phyloP scores from a whole-genome alignment of 2,797 vertebrate species.

The Pelodytes ibericus region DNA sequence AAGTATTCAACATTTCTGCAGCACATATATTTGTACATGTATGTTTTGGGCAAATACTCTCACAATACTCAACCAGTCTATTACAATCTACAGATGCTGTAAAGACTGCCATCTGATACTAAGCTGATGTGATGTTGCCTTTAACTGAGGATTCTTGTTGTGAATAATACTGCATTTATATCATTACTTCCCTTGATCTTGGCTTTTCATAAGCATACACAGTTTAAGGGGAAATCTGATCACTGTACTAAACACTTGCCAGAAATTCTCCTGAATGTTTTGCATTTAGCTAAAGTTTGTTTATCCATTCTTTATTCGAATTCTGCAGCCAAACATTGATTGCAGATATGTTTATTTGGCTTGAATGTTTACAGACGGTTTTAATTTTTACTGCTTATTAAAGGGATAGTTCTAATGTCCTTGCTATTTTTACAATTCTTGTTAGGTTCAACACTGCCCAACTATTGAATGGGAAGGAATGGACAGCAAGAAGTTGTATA shows the following conservation, averaged over 20 bases:
- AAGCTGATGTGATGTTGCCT: no score
- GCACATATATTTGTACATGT: no score
- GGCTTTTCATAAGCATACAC: no score
- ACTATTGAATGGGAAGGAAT: slow-evolving; percentile 87
- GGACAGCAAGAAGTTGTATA: slow-evolving; percentile 85
- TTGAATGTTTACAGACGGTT: not conserved
- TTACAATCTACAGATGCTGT: no score
- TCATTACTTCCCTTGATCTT: no score
- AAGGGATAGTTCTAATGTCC: not conserved
- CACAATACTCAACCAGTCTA: no score
- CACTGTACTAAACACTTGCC: not conserved
- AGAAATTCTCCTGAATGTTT: not conserved
- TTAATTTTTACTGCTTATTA: not conserved
- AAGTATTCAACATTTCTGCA: no score
- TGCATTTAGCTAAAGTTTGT: not conserved
- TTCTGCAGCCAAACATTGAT: not conserved
- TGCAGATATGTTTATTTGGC: not conserved
- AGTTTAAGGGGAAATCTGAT: no score
- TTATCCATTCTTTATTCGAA: not conserved
- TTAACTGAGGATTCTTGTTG: no score
- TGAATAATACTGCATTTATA: no score
- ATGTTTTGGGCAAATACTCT: no score
- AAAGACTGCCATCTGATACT: no score
- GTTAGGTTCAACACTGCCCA: slow-evolving; percentile 83
- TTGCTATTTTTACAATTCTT: not conserved